These are phyloP conservation scores for Eriosoma lanigerum DNA, from an alignment of 1,140 invertebrate genomes.

Conservation along the genomic window DNA sequence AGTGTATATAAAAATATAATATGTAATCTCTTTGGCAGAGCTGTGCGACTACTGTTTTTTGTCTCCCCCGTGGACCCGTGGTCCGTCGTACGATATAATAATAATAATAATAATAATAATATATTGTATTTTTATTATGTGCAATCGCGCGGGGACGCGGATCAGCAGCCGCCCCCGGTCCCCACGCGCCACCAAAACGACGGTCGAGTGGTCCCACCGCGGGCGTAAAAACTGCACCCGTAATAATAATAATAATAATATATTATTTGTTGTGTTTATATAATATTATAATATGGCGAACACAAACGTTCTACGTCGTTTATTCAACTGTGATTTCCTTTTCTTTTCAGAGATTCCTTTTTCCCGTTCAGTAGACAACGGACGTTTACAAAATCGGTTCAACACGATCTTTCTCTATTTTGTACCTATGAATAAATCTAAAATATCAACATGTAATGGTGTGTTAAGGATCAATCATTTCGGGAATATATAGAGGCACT, in stretches of 20 bases:
- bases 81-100: background rate
- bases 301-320: background rate
- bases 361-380: background rate
- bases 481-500: too few relatives aligned
- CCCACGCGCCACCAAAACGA: background rate
- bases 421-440: too few relatives aligned
- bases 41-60: conserved; percentile 14
- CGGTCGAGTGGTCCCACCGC: conserved; percentile 16
- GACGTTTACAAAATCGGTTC: too few relatives aligned
- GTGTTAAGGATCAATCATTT: too few relatives aligned
- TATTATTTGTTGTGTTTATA: conserved; percentile 4
- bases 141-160: background rate
- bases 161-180: background rate
- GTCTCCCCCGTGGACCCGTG: background rate
- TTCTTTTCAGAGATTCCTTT: background rate
- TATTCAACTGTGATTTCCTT: background rate
- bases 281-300: background rate
- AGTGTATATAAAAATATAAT: background rate
- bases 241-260: conserved; percentile 25
- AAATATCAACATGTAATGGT: too few relatives aligned
- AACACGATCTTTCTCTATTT: too few relatives aligned
- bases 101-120: background rate
- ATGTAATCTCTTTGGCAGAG: background rate
- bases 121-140: background rate
- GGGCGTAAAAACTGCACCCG: background rate